These are phyloP conservation scores for Saccostrea glomerata DNA, from an alignment of 1,140 invertebrate genomes.

Conservation along the genomic window DNA sequence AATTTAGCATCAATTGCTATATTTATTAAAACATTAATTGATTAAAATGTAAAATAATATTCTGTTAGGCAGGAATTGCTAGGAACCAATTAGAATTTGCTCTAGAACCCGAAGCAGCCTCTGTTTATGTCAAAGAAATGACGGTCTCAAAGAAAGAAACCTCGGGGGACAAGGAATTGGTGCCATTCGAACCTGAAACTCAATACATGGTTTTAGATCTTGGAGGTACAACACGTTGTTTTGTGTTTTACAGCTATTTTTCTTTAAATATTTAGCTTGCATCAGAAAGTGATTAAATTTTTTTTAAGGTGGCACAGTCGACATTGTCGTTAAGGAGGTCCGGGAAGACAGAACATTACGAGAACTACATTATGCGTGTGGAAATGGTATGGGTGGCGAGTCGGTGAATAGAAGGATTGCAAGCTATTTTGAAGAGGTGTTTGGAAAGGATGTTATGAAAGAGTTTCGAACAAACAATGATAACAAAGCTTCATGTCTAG, in stretches of 20 bases:
- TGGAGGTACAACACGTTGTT: not conserved
- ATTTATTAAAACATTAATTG: not conserved
- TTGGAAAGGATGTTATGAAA: not conserved
- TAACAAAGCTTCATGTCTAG: not conserved
- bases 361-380: slow-evolving; percentile 41
- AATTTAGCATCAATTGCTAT: not conserved
- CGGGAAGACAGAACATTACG: slow-evolving; percentile 15
- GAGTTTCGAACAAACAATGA: not conserved
- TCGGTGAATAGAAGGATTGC: slow-evolving; percentile 19
- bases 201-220: slow-evolving; percentile 36
- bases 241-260: too few species aligned
- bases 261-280: not conserved
- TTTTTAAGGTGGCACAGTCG: slow-evolving; percentile 43
- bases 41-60: not conserved
- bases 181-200: slow-evolving; percentile 15
- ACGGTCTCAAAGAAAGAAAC: slow-evolving; percentile 18
- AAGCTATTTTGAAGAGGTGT: not conserved
- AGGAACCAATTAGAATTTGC: slow-evolving; percentile 52
- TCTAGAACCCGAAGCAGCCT: slow-evolving; percentile 63
- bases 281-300: not conserved
- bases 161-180: not conserved
- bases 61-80: slow-evolving; percentile 55
- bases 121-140: slow-evolving; percentile 55
- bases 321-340: slow-evolving; percentile 42
- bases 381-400: slow-evolving; percentile 36